A percentile compares a stretch with the other conserved stretches of the same genome.
Evolutionary conservation across 2,113 vertebrate species (phyloP).

Genomic region (Gymnobelideus leadbeateri): DNA sequence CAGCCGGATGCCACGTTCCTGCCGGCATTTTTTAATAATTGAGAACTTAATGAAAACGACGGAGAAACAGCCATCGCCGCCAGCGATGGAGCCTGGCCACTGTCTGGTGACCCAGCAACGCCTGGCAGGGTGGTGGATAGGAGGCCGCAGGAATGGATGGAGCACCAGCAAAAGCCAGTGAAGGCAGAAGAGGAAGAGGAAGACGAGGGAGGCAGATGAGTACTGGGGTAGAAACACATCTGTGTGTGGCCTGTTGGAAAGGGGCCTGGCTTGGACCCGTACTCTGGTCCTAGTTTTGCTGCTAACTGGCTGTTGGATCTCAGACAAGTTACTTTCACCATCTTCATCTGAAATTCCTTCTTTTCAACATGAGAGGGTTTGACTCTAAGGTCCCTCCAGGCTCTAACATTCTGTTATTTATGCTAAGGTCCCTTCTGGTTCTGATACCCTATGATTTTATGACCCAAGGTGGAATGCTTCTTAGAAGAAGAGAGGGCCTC

Average conservation of each 20-base stretch:
- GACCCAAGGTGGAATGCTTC: background rate
- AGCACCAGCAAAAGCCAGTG: background rate
- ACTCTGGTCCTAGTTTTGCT: background rate
- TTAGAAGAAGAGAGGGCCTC: background rate
- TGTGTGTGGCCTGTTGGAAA: background rate
- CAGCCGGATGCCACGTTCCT: background rate
- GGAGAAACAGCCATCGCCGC: background rate
- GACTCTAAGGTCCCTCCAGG: background rate
- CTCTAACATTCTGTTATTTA: background rate
- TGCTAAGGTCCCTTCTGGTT: background rate
- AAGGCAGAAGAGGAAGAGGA: background rate
- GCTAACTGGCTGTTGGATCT: background rate
- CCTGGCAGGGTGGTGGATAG: background rate
- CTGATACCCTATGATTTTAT: background rate
- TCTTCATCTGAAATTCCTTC: background rate
- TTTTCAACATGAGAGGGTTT: background rate
- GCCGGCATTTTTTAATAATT: background rate
- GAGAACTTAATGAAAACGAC: constrained; percentile 36
- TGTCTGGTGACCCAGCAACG: background rate
- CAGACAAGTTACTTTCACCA: background rate
- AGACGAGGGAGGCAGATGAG: background rate
- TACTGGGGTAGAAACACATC: background rate
- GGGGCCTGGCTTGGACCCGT: background rate
- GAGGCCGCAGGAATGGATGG: background rate
- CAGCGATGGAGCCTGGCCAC: background rate